phyloP scores from a whole-genome alignment of 1,140 invertebrate genomes.

The roundworm (Caenorhabditis elegans) region WBcel235 BX284602.5:4043501-4044000 shows the following conservation, averaged over 20 bases:
- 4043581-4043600: no score
- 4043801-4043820: conserved; percentile 70
- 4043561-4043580: conserved; percentile 96
- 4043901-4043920: conserved; percentile 99
- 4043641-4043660: conserved; percentile 97
- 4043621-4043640: conserved; percentile 21
- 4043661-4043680: conserved; percentile 96
- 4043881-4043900: conserved; percentile 98
- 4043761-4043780: conserved; percentile 46
- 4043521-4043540: conserved; percentile 99
- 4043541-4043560: conserved; percentile 98
- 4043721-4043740: conserved; percentile 75
- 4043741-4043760: conserved; percentile 66
- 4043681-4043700: conserved; percentile 96
- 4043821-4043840: conserved; percentile 97
- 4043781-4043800: conserved; percentile 24
- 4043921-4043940: conserved; percentile 99
- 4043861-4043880: conserved; percentile 99
- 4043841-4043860: conserved; percentile 99
- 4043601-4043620: no score
- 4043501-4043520: conserved; percentile 97
- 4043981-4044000: neutral
- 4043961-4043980: conserved; percentile 78
- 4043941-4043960: conserved; percentile 98
- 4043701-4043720: conserved; percentile 99